These are phyloP conservation scores for Urophycis tenuis DNA, from an alignment of 2,797 vertebrate species.

Conservation along the genomic window DNA sequence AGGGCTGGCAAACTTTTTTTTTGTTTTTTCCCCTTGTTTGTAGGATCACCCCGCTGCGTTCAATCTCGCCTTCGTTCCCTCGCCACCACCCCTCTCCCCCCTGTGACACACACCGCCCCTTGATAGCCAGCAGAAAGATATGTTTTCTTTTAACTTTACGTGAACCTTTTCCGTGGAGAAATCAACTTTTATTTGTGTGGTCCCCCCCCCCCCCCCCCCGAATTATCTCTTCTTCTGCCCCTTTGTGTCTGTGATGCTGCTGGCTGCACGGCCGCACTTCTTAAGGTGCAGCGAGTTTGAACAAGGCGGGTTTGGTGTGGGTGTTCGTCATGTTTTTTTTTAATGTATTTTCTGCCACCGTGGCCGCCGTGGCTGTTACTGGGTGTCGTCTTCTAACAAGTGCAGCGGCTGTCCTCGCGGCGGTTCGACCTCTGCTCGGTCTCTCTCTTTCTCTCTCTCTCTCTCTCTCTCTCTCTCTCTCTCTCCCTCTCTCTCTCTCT, in stretches of 20 bases:
- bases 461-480: neutral
- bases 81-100: too few relatives aligned
- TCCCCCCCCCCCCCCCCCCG: too few relatives aligned
- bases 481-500: constrained; percentile 6
- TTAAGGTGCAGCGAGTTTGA: neutral
- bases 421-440: constrained; percentile 27
- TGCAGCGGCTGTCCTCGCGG: constrained; percentile 33
- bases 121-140: neutral
- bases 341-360: neutral
- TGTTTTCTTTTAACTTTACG: neutral
- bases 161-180: neutral
- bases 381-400: constrained; percentile 23
- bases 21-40: neutral
- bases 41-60: neutral
- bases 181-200: neutral
- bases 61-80: neutral
- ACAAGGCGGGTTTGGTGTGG: neutral
- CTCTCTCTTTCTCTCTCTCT: too few relatives aligned
- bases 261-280: neutral
- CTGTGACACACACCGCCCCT: too few relatives aligned
- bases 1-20: neutral
- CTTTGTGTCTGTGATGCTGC: neutral
- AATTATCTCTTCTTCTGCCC: neutral
- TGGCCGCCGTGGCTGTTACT: constrained; percentile 1
- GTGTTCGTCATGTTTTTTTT: constrained; percentile 1